These are phyloP conservation scores for Melinaea menophilus DNA, from an alignment of 2,888 invertebrate genomes.

Conservation along the genomic window DNA sequence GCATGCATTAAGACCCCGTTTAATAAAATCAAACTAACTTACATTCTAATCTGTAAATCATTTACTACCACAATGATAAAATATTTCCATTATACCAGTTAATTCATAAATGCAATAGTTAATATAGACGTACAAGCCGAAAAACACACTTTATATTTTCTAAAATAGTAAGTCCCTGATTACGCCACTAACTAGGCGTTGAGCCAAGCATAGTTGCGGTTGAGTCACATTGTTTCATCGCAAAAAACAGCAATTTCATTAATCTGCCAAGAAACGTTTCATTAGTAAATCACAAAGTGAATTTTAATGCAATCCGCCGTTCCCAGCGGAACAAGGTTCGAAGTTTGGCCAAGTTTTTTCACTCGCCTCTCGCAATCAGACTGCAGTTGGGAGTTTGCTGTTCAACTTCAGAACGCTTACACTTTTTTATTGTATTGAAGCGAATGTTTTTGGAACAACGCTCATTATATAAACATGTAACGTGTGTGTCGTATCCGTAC, in stretches of 20 bases:
- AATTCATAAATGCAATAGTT: no score
- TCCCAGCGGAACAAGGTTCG: slow-evolving; percentile 31
- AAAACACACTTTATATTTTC: slow-evolving; percentile 30
- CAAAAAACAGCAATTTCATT: slow-evolving; percentile 45
- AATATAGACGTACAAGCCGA: no score
- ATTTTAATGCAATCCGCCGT: slow-evolving; percentile 65
- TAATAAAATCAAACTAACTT: no score
- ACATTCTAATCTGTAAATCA: no score
- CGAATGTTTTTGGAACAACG: neutral
- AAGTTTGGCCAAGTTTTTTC: slow-evolving; percentile 29
- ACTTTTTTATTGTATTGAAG: slow-evolving; percentile 20
- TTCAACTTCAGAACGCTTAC: slow-evolving; percentile 12
- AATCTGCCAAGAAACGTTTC: slow-evolving; percentile 45
- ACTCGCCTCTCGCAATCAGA: slow-evolving; percentile 28
- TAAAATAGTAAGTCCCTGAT: slow-evolving; percentile 36
- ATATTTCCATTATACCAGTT: no score
- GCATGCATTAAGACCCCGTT: no score
- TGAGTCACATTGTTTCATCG: slow-evolving; percentile 38
- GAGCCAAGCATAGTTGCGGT: slow-evolving; percentile 41
- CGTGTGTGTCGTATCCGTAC: no score
- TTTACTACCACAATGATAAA: no score
- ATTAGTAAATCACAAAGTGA: slow-evolving; percentile 60
- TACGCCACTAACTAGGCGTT: slow-evolving; percentile 21
- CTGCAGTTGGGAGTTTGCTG: slow-evolving; percentile 25
- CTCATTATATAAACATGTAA: neutral